Evolutionary conservation across 2,797 vertebrate species (phyloP), one percentile per base, ranked within the genome.

Genomic region (Phrynocephalus vlangalii): DNA sequence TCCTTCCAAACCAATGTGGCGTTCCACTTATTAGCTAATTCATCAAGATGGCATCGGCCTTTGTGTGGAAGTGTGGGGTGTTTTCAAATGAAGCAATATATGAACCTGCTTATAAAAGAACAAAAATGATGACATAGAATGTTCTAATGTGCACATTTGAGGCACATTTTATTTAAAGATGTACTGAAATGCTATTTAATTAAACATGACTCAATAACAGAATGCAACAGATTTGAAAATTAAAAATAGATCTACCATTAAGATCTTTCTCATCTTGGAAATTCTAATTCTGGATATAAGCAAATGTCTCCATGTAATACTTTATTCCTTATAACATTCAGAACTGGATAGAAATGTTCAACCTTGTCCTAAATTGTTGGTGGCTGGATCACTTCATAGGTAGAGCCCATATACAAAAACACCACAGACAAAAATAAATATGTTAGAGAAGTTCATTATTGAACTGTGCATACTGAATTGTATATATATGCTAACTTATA

Each of bases 161-260:
- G 75, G 80, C 38, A 80, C 72, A 50, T 73, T 0, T 60, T 85
- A 90, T 90, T 92, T 87, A 86, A 90, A 91, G 10, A 2, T 82
- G 48, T 89, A 66, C 0, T 0, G 26, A n/a, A 91, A 87, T 79
- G 13, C 24, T 92, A 79, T 72, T 90, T 88, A 83, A 92, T 88
- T 91, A 92, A 30, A 77, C 87, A 22, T 84, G 91, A 88, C 56
- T 92, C 80, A 92, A 81, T 77, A 85, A 83, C 87, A 92, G n/a
- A 13, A 88, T 91, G n/a, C 83, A 83, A 13, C 10, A 89, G 4
- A 71, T 0, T 8, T 82, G 44, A 85, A 68, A 87, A 71, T 89
- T 88, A 91, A 89, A 95, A 95, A 92, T 93, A 93, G 68, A 77
- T 50, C 3, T 88, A 70, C 67, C 0, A 5, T 0, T 86, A 78